A percentile compares a stretch with the other conserved stretches of the same genome.
Evolutionary conservation across 2,888 invertebrate species (phyloP).

Genomic region (Ophion ellenae): DNA sequence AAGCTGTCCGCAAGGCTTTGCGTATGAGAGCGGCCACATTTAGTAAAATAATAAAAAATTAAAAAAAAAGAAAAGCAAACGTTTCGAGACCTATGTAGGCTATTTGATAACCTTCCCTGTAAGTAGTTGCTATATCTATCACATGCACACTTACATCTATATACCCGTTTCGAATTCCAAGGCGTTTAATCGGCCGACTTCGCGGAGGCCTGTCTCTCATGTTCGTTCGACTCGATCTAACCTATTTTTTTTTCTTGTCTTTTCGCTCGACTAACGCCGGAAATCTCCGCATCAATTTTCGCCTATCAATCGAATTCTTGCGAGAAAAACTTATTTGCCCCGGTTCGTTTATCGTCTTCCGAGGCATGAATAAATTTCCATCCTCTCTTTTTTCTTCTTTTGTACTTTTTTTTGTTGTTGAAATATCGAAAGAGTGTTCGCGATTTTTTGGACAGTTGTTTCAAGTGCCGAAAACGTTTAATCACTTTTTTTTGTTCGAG

Average conservation of each 20-base stretch:
- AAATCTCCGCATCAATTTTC: constrained; percentile 28
- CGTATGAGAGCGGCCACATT: constrained; percentile 2
- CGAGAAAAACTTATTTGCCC: constrained; percentile 11
- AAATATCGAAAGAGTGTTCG: too few species aligned
- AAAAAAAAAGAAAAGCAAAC: constrained; percentile 4
- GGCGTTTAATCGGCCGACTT: constrained; percentile 43
- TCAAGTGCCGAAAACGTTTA: too few species aligned
- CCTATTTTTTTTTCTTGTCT: constrained; percentile 2
- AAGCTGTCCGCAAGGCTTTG: constrained; percentile 9
- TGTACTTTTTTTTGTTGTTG: too few species aligned
- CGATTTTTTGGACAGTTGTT: too few species aligned
- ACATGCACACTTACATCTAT: neutral
- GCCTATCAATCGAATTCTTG: constrained; percentile 33
- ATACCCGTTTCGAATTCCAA: constrained; percentile 33
- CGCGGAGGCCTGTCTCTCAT: constrained; percentile 24
- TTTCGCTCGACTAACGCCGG: constrained; percentile 21
- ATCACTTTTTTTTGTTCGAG: too few species aligned
- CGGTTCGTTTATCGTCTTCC: too few species aligned
- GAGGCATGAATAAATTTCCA: too few species aligned
- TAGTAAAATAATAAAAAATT: constrained; percentile 5
- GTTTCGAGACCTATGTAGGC: constrained; percentile 63
- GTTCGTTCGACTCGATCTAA: constrained; percentile 40
- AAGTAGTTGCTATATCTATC: constrained; percentile 34
- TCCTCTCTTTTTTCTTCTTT: too few species aligned
- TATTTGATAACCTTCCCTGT: constrained; percentile 66